Evolutionary conservation across 2,797 vertebrate genomes (phyloP), one percentile per base, ranked within the genome.

Genomic region (Tamandua tetradactyla): DNA sequence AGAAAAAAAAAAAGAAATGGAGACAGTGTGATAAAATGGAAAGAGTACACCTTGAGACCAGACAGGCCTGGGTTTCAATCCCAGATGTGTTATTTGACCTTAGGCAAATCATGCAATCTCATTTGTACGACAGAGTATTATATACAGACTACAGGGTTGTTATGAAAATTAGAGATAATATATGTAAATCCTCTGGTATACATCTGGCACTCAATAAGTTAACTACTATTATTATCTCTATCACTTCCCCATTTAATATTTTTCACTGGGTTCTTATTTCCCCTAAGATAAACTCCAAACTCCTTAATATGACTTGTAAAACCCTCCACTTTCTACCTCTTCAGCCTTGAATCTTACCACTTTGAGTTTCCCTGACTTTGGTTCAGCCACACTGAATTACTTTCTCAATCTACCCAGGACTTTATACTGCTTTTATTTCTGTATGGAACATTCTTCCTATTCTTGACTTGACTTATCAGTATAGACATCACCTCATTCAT

Each of bases 101-200:
- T 72, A 82, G 10, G 59, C 40, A 82, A 89, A 7, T 44, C 47
- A 57, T 69, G 37, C n/a, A 82, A 42, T 72, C 76, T 86, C 49
- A n/a, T 42, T 14, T 92, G 8, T 64, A 82, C 75, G 30, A 64
- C 8, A 71, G 75, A 13, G 30, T 23, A 37, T 86, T 23, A 49
- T 20, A 75, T 13, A 42, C 55, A 40, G 18, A 15, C 78, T 76
- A 49, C 11, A 87, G 35, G 18, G 44, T 69, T 87, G 59, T 71
- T 88, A 35, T 83, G 22, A 87, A 89, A 94, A 37, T 81, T 75
- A 84, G 57, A 95, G 40, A 74, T 72, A 55, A 47, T 69, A 47
- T 80, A 35, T 81, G 23, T 75, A 71, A 85, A 89, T n/a, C 76
- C 72, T 85, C 74, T 87, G 35, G 75, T 40, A 64, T 69, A 32